Conservation (phyloP, 2,888 invertebrate species). For the Tetanocera ferruginea region DNA sequence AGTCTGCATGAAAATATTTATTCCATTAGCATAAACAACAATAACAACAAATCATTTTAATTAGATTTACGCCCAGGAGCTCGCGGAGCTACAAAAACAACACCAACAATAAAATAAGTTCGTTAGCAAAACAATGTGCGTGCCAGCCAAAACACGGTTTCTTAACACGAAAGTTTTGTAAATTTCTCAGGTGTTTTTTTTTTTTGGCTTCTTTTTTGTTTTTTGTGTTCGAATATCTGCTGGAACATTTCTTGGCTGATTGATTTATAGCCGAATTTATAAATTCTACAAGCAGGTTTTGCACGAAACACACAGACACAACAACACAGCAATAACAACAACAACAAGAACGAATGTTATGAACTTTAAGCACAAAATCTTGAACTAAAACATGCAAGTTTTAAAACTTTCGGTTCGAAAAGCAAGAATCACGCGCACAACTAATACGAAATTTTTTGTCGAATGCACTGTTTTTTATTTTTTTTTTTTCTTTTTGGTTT, state of each 20-base stretch:
- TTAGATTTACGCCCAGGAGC: slow-evolving; percentile 57
- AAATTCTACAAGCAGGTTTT: slow-evolving; percentile 12
- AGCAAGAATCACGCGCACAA: neutral
- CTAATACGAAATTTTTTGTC: neutral
- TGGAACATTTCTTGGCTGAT: slow-evolving; percentile 39
- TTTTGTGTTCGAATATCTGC: slow-evolving; percentile 42
- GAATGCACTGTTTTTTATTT: neutral
- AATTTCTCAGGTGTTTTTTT: slow-evolving; percentile 50
- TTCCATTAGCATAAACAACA: slow-evolving; percentile 49
- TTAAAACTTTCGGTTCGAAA: too few relatives aligned
- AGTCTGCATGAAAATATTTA: neutral
- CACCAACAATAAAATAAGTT: neutral
- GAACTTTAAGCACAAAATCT: neutral
- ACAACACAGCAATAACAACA: neutral
- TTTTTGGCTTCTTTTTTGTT: too few relatives aligned
- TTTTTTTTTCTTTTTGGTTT: too few relatives aligned
- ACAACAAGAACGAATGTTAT: neutral
- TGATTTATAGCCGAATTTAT: slow-evolving; percentile 54
- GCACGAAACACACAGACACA: neutral
- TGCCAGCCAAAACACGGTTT: too few relatives aligned
- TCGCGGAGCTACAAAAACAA: slow-evolving; percentile 29
- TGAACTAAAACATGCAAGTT: too few relatives aligned
- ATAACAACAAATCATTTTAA: slow-evolving; percentile 59
- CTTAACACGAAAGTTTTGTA: neutral
- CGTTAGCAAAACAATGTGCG: neutral